A percentile compares a stretch with the other conserved stretches of the same genome.
Conservation (phyloP, 2,888 invertebrate species). For the Fragum sueziense region DNA sequence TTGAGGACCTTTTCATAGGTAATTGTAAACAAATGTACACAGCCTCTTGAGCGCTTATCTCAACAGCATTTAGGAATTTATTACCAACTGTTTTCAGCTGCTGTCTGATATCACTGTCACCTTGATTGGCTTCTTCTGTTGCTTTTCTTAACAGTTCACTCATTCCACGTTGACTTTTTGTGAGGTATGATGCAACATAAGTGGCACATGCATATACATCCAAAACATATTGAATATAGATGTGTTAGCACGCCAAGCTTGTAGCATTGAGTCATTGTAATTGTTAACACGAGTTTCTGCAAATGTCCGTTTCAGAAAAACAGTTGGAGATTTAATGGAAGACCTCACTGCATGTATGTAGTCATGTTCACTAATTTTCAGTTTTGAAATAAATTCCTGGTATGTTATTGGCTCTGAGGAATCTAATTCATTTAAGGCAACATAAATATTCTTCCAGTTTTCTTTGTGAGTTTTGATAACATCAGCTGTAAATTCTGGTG, state of each 20-base stretch:
- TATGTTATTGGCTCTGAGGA: neutral
- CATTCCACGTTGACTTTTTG: slow-evolving; percentile 61
- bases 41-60: slow-evolving; percentile 58
- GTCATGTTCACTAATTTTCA: neutral
- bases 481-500: too few species aligned
- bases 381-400: neutral
- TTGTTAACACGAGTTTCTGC: neutral
- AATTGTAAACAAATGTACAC: slow-evolving; percentile 62
- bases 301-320: slow-evolving; percentile 35
- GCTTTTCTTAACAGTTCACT: slow-evolving; percentile 54
- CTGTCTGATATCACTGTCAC: neutral
- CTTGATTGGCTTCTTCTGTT: neutral
- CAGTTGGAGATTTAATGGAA: slow-evolving; percentile 28
- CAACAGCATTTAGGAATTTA: slow-evolving; percentile 62
- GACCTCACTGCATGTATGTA: slow-evolving; percentile 16
- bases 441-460: slow-evolving; percentile 4
- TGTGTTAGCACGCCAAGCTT: slow-evolving; percentile 44
- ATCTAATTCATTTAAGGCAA: neutral
- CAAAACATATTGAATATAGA: slow-evolving; percentile 41
- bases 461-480: neutral
- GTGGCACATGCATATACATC: slow-evolving; percentile 60
- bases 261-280: neutral
- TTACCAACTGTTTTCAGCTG: slow-evolving; percentile 60
- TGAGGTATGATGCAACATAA: slow-evolving; percentile 57
- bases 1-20: slow-evolving; percentile 53